Evolutionary conservation across 2,113 vertebrate species (phyloP).

Genomic region (Sinocyclocheilus maitianheensis): DNA sequence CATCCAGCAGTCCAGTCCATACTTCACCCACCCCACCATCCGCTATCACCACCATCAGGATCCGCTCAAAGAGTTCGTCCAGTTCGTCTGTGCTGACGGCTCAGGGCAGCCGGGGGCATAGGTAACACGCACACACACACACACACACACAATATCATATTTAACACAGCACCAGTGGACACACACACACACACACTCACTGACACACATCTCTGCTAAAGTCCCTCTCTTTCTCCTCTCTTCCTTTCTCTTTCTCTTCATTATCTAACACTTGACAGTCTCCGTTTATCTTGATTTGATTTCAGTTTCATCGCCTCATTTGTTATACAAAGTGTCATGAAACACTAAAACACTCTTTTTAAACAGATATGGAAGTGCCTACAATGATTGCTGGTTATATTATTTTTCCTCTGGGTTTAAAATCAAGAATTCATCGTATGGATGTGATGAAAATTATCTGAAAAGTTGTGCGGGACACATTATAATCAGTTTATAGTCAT

Average conservation of each 20-base stretch:
- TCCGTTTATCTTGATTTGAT: constrained; percentile 26
- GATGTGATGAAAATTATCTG: neutral
- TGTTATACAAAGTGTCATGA: constrained; percentile 20
- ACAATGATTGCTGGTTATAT: neutral
- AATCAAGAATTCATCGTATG: neutral
- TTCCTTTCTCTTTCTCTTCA: constrained; percentile 14
- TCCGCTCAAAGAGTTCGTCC: constrained; percentile 93
- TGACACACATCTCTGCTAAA: constrained; percentile 37
- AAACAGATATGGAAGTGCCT: neutral
- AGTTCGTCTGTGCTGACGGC: constrained; percentile 92
- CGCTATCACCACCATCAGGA: constrained; percentile 96
- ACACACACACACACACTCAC: constrained; percentile 26
- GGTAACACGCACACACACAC: constrained; percentile 68
- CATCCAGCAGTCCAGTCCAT: constrained; percentile 96
- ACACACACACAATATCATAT: neutral
- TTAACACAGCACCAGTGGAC: constrained; percentile 52
- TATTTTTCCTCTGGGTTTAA: neutral
- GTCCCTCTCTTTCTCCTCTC: neutral
- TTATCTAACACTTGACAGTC: constrained; percentile 15
- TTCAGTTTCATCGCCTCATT: constrained; percentile 34
- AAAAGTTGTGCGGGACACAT: neutral
- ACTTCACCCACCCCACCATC: constrained; percentile 96
- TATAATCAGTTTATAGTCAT: neutral
- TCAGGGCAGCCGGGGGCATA: constrained; percentile 87
- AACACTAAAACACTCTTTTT: neutral